Evolutionary conservation across 37 sponge, comb jelly and placozoan genomes (phyloP).

Genomic region (Mnemiopsis leidyi): DNA sequence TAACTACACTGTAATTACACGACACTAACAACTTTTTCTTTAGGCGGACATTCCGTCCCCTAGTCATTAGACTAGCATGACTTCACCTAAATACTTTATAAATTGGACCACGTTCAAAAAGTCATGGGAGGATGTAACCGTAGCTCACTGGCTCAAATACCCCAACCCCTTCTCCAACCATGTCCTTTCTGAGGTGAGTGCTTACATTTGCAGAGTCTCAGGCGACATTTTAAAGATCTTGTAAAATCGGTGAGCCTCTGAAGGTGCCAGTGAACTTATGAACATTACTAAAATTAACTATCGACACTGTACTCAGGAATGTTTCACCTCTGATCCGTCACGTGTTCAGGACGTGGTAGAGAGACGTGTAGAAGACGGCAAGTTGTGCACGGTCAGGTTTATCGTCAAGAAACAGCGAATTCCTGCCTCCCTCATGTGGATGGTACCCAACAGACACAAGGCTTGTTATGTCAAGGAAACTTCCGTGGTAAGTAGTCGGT

Average conservation of each 20-base stretch:
- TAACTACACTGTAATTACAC: background rate
- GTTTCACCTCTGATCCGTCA: too few species aligned
- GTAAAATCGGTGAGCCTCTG: too few species aligned
- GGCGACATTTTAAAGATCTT: too few species aligned
- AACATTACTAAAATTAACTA: too few species aligned
- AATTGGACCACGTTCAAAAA: slow-evolving; percentile 47
- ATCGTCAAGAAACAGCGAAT: slow-evolving; percentile 15
- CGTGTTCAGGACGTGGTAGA: slow-evolving; percentile 59
- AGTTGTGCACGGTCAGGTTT: background rate
- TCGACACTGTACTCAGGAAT: too few species aligned
- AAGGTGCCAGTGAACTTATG: too few species aligned
- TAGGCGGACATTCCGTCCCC: slow-evolving; percentile 55
- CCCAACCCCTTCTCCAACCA: slow-evolving; percentile 54
- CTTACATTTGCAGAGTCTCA: too few species aligned
- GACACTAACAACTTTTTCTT: background rate
- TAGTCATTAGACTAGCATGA: slow-evolving; percentile 52
- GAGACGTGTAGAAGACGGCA: slow-evolving; percentile 5
- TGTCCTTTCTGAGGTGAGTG: slow-evolving; percentile 13
- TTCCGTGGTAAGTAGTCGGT: background rate
- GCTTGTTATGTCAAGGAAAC: slow-evolving; percentile 49
- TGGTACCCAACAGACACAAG: slow-evolving; percentile 5
- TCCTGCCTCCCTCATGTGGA: slow-evolving; percentile 10
- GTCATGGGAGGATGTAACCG: slow-evolving; percentile 58
- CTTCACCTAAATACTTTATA: background rate
- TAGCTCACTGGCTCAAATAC: slow-evolving; percentile 17